Evolutionary conservation across 2,113 vertebrate genomes (phyloP).

Genomic region (Diadophis punctatus): DNA sequence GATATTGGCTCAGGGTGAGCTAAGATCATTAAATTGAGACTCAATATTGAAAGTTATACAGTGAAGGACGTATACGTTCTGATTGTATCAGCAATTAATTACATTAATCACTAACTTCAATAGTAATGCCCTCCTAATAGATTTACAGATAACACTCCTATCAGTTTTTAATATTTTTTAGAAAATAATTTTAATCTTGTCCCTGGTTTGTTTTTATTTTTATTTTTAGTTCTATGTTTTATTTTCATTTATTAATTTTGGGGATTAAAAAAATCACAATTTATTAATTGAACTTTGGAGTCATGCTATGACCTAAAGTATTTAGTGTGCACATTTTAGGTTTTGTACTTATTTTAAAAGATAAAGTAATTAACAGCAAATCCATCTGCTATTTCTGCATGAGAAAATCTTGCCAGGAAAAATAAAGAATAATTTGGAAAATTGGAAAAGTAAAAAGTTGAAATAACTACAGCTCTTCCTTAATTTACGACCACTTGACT

Average conservation of each 20-base stretch:
- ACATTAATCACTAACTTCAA: background rate
- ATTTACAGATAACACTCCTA: background rate
- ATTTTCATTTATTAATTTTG: background rate
- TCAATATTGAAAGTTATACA: background rate
- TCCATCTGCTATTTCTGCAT: background rate
- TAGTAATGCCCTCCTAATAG: background rate
- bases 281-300: background rate
- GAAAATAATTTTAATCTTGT: background rate
- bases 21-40: background rate
- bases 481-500: background rate
- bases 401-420: slow-evolving; percentile 2
- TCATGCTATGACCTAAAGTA: background rate
- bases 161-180: background rate
- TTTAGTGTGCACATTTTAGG: no score
- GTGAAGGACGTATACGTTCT: background rate
- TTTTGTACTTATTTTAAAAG: background rate
- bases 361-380: slow-evolving; percentile 12
- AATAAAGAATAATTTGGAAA: slow-evolving; percentile 1
- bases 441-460: background rate
- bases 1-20: background rate
- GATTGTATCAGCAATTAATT: background rate
- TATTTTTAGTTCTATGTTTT: background rate
- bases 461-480: background rate
- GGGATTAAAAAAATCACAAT: background rate
- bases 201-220: background rate